These are phyloP conservation scores for Pollenia griseotomentosa DNA, from an alignment of 2,888 invertebrate species.

Conservation along the genomic window DNA sequence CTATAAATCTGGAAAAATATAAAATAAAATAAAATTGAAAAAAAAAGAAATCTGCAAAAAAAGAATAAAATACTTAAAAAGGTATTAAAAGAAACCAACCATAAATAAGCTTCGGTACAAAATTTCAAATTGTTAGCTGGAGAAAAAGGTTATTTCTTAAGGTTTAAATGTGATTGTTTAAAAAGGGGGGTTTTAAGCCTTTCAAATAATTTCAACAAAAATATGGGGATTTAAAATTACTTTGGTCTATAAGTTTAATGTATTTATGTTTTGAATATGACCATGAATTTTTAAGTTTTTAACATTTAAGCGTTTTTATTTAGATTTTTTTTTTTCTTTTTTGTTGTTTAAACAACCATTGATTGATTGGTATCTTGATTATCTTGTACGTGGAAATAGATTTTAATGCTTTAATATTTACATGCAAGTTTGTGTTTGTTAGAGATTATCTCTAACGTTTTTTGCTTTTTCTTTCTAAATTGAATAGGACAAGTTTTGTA, in stretches of 20 bases:
- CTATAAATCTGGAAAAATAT: not conserved
- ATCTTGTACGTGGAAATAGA: not conserved
- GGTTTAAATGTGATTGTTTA: too few species aligned
- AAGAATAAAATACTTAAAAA: not conserved
- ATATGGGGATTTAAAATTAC: too few species aligned
- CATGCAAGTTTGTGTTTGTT: not conserved
- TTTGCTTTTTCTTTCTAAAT: not conserved
- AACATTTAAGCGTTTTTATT: not conserved
- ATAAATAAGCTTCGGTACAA: not conserved
- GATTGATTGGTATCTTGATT: conserved; percentile 4
- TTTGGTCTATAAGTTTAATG: too few species aligned
- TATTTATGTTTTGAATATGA: not conserved
- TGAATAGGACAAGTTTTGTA: not conserved
- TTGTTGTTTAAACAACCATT: conserved; percentile 2
- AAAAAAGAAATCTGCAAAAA: not conserved
- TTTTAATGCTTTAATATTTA: not conserved
- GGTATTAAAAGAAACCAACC: conserved; percentile 27
- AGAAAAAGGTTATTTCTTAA: not conserved
- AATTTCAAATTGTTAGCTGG: not conserved
- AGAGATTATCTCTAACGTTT: not conserved
- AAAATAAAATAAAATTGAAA: not conserved
- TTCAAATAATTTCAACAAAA: too few species aligned
- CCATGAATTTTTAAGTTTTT: not conserved
- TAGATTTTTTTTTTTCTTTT: not conserved
- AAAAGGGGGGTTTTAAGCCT: too few species aligned